Percentiles rank a stretch among this genome's conserved stretches.
These are phyloP conservation scores for Cephus sareptanus DNA, from an alignment of 2,888 invertebrate genomes.

Conservation along the genomic window DNA sequence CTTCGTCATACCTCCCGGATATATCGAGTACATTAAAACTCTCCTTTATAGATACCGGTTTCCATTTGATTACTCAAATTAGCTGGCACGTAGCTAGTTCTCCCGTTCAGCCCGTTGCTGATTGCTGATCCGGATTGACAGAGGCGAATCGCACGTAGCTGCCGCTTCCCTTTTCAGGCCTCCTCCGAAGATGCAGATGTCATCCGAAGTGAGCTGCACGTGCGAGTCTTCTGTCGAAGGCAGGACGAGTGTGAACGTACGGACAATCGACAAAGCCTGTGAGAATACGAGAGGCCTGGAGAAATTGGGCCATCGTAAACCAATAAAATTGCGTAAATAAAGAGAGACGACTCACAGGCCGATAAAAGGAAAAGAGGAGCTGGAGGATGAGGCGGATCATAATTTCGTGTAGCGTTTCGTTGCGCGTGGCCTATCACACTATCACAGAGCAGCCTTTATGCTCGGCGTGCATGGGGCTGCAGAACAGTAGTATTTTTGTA, in stretches of 20 bases:
- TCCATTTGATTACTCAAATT: too few species aligned
- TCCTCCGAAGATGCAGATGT: background rate
- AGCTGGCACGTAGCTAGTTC: too few species aligned
- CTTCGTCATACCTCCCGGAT: too few species aligned
- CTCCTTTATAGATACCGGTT: too few species aligned
- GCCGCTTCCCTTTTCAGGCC: background rate
- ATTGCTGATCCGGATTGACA: too few species aligned
- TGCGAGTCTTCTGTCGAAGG: background rate
- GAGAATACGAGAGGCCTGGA: slow-evolving; percentile 24
- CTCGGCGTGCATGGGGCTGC: slow-evolving; percentile 25
- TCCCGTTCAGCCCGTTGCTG: too few species aligned
- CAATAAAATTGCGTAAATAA: slow-evolving; percentile 32
- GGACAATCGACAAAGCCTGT: slow-evolving; percentile 12
- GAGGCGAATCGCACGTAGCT: too few species aligned
- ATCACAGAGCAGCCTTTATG: slow-evolving; percentile 1
- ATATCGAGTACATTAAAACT: too few species aligned
- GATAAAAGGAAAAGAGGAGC: background rate
- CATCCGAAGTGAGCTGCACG: background rate
- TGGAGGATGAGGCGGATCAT: background rate
- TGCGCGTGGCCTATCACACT: background rate
- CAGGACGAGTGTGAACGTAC: background rate
- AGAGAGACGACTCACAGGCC: slow-evolving; percentile 29
- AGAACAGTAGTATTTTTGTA: slow-evolving; percentile 63
- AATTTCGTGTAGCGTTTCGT: too few species aligned
- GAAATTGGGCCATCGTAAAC: slow-evolving; percentile 34